phyloP scores from a whole-genome alignment of 2,797 vertebrate species.

The Pipistrellus kuhlii region DNA sequence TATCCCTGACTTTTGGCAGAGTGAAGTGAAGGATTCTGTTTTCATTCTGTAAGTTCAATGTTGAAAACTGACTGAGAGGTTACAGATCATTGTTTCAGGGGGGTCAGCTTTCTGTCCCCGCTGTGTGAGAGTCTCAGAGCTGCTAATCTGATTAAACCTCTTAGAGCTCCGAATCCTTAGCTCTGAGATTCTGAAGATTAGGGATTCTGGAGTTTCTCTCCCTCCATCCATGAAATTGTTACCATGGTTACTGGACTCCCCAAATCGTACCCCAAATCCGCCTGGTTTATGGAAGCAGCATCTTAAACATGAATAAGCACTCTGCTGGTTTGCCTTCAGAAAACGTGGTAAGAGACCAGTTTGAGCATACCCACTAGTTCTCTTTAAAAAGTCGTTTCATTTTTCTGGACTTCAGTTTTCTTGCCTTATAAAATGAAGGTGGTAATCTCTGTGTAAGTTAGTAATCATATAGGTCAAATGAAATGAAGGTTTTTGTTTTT shows the following conservation, averaged over 20 bases:
- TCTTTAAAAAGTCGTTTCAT: constrained; percentile 33
- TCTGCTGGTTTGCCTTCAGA: constrained; percentile 27
- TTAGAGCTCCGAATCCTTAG: constrained; percentile 60
- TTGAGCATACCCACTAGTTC: not conserved
- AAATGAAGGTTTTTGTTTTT: not conserved
- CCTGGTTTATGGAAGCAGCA: constrained; percentile 58
- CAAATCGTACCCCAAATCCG: constrained; percentile 14
- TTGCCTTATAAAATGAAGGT: constrained; percentile 42
- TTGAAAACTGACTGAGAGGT: constrained; percentile 54
- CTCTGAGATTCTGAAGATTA: constrained; percentile 69
- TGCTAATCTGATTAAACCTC: constrained; percentile 79
- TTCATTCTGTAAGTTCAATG: constrained; percentile 67
- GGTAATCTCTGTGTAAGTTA: not conserved
- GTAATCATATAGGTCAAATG: not conserved
- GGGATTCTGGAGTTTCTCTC: constrained; percentile 53
- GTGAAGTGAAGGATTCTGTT: constrained; percentile 74
- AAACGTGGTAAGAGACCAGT: not conserved
- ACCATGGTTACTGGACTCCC: constrained; percentile 70
- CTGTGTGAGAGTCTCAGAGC: constrained; percentile 49
- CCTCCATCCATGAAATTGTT: constrained; percentile 69
- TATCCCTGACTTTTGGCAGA: constrained; percentile 63
- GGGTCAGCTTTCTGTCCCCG: constrained; percentile 41
- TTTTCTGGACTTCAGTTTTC: constrained; percentile 55
- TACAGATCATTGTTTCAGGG: constrained; percentile 57
- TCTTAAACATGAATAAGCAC: not conserved